These are phyloP conservation scores for Antheraea assamensis DNA, from an alignment of 2,888 invertebrate species.

Conservation along the genomic window DNA sequence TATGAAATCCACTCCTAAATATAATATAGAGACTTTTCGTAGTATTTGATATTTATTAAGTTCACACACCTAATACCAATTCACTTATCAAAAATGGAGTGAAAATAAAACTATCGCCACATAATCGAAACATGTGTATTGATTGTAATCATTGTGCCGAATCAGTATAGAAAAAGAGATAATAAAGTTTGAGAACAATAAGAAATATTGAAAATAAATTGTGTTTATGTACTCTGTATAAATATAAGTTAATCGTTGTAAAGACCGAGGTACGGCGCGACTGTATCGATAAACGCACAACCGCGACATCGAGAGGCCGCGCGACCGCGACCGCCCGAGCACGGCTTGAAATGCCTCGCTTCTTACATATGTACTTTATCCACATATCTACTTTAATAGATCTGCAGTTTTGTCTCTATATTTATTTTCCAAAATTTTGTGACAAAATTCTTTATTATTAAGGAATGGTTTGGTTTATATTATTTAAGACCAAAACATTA, in stretches of 20 bases:
- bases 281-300: conserved; percentile 63
- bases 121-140: not conserved
- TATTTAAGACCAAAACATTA: not conserved
- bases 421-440: too few species aligned
- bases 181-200: not conserved
- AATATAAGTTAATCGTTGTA: conserved; percentile 59
- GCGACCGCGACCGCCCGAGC: conserved; percentile 28
- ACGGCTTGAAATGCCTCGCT: conserved; percentile 36
- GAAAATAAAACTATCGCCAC: too few species aligned
- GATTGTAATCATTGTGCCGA: not conserved
- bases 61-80: too few species aligned
- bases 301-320: conserved; percentile 47
- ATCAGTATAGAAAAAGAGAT: not conserved
- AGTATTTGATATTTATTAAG: too few species aligned
- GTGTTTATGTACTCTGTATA: conserved; percentile 40
- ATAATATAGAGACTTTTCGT: too few species aligned
- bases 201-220: not conserved
- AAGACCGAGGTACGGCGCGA: conserved; percentile 50
- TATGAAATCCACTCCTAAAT: too few species aligned
- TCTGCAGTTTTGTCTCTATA: too few species aligned
- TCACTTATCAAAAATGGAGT: too few species aligned
- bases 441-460: too few species aligned
- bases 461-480: not conserved
- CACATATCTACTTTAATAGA: too few species aligned
- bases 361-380: conserved; percentile 26